Evolutionary conservation across 2,888 invertebrate species (phyloP).

Genomic region (Clepsis dumicolana): DNA sequence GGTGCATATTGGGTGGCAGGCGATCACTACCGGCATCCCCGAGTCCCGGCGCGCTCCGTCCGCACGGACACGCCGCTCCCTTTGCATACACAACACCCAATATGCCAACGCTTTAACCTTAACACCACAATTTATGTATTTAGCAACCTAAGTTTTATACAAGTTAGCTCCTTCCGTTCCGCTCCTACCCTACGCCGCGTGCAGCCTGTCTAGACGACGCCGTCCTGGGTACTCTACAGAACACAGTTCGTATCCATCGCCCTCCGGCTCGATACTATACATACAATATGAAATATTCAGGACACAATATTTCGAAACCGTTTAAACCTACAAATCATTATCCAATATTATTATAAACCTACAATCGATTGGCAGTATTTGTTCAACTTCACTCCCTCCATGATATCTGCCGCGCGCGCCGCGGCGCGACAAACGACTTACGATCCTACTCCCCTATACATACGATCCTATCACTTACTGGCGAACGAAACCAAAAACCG

Average conservation of each 20-base stretch:
- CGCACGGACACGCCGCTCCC: slow-evolving; percentile 47
- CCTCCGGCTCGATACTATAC: slow-evolving; percentile 74
- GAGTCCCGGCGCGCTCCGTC: slow-evolving; percentile 41
- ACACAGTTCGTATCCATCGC: slow-evolving; percentile 83
- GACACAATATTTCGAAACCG: slow-evolving; percentile 81
- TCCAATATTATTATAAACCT: slow-evolving; percentile 77
- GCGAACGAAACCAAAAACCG: slow-evolving; percentile 21
- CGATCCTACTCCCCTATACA: too few relatives aligned
- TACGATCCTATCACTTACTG: slow-evolving; percentile 15
- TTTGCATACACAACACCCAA: slow-evolving; percentile 83
- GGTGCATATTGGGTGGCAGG: slow-evolving; percentile 72
- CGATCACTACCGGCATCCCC: slow-evolving; percentile 25
- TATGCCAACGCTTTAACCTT: slow-evolving; percentile 74
- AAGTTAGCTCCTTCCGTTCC: slow-evolving; percentile 70
- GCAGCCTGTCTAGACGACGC: slow-evolving; percentile 49
- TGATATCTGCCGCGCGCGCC: slow-evolving; percentile 69
- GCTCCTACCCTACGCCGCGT: not conserved
- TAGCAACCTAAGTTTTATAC: slow-evolving; percentile 80
- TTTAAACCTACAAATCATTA: slow-evolving; percentile 81
- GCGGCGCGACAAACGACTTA: slow-evolving; percentile 15
- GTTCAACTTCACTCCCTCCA: slow-evolving; percentile 68
- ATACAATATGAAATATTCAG: slow-evolving; percentile 77
- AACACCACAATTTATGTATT: slow-evolving; percentile 74
- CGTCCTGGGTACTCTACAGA: slow-evolving; percentile 83
- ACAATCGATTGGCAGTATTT: slow-evolving; percentile 85